Evolutionary conservation across 2,797 vertebrate species (phyloP), one percentile per base, ranked within the genome.

Genomic region (Takifugu rubripes): DNA sequence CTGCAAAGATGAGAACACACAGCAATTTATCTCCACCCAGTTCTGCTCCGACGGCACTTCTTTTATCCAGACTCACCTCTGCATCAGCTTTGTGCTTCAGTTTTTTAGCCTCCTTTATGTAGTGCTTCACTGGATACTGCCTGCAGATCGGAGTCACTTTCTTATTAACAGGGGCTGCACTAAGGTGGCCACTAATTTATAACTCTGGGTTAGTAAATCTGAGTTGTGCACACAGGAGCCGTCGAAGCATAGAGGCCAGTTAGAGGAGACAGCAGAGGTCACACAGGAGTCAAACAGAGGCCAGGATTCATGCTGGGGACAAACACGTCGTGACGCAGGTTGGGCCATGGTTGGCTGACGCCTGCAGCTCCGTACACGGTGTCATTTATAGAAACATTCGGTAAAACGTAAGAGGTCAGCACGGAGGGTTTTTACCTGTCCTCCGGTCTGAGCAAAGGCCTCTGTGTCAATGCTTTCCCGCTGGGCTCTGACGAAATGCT

Each of bases 41-140:
- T 3, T 5, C 36, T 5, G 12, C 36, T 40, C 36, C 1, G 11
- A 14, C 11, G 3, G 36, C 12, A 5, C 11, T 5, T 14, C 36
- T 14, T 14, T 14, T 3, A 40, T 14, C 36, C 36, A 65, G 27
- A 64, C 78, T 65, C 72, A 96, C 97, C 91, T 93, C 96, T 53
- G 90, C 90, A 54, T 99, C 97, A 11, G 97, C 97, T 86, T 92
- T 95, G 87, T 94, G 93, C 90, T 98, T 99, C 74, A 98, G 84
- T 68, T 74, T 94, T 81, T 95, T 96, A 59, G 96, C 97, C 83
- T 97, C 94, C 77, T 93, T 95, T 53, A 97, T 90, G 78, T 96
- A 93, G 81, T 95, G 86, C 67, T 97, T 94, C 16, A 93, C 84
- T 26, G 94, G 87, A 66, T 88, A 67, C 27, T 85, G 87, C 77